These are phyloP conservation scores for Fratercula arctica DNA, from an alignment of 2,797 vertebrate species.

Conservation along the genomic window DNA sequence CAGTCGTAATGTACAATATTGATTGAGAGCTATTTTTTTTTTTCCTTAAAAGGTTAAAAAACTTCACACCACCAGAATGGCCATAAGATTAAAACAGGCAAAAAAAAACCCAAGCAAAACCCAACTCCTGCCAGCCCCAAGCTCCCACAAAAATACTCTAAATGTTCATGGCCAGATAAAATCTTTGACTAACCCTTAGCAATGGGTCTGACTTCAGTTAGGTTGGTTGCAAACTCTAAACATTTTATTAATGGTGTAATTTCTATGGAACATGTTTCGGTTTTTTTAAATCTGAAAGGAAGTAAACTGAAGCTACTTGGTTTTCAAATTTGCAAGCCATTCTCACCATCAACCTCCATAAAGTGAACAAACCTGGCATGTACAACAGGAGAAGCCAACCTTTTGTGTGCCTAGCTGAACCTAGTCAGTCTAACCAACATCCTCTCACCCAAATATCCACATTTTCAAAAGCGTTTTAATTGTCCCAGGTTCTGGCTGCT, in stretches of 20 bases:
- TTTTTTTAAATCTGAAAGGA: not conserved
- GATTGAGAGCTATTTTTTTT: not conserved
- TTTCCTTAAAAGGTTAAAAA: not conserved
- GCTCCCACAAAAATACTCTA: not conserved
- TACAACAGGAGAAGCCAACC: not conserved
- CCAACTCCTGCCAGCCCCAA: not conserved
- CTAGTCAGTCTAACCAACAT: not conserved
- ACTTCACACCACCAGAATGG: not conserved
- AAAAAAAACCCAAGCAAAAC: not conserved
- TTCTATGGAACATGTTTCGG: not conserved
- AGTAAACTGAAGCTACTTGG: not conserved
- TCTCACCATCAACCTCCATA: not conserved
- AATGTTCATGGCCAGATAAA: not conserved
- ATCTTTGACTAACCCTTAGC: not conserved
- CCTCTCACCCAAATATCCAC: not conserved
- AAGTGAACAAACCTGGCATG: not conserved
- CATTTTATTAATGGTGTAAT: not conserved
- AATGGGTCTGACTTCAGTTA: not conserved
- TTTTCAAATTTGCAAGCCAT: not conserved
- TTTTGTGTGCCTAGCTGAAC: not conserved
- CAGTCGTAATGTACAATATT: not conserved
- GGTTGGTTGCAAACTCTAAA: not conserved
- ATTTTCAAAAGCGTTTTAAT: not conserved
- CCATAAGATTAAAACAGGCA: not conserved
- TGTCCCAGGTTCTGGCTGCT: not conserved